Base-by-base conservation (phyloP, 30 jellyfish, hydroid and myxozoan genomes). In the Turritopsis rubra region DNA sequence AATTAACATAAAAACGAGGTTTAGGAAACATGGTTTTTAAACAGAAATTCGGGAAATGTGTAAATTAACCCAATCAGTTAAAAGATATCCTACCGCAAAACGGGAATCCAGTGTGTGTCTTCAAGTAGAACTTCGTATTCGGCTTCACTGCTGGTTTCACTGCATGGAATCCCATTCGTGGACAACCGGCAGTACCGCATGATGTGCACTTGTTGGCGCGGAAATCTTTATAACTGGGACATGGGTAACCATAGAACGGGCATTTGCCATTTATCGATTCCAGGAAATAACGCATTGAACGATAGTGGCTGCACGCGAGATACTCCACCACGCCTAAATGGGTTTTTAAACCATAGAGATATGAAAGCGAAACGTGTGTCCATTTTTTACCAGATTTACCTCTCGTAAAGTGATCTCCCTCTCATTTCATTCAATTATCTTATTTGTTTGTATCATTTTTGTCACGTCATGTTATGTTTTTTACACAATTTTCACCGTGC, bases 231-330 rank as follows among this genome's bases (percentile, higher is more conserved):
- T 83, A 89, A 29, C 85, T 16, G 4, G 82, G 53, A 53, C 96
- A 89, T 1, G 96, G 94, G 54, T 30, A 53, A 0, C 85, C 89
- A 29, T 65, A 65, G 25, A n/a, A 30, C 0, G 66, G 21, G 9
- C 72, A 71, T 28, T 73, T 73, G 68, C 79, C 25, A 27, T 19
- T 81, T 19, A 88, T 83, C 18, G 96, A 89, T 73, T 89, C 96
- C 54, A 81, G 72, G 79, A 73, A 89, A 73, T 74, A 78, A 20
- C 31, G 71, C 29, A 73, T 31, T 29, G 93, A 79, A 52, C 96
- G 75, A 52, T 71, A 41, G 53, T 89, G 96, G 73, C 96, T 89
- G 84, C 96, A 89, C 72, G 90, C 92, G n/a, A 89, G 30, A 70
- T 85, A 85, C 22, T 89, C 83, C 21, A 73, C 78, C 28, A 84